Conservation (phyloP, 1,140 invertebrate genomes). For the Drosophila albomicans region DNA sequence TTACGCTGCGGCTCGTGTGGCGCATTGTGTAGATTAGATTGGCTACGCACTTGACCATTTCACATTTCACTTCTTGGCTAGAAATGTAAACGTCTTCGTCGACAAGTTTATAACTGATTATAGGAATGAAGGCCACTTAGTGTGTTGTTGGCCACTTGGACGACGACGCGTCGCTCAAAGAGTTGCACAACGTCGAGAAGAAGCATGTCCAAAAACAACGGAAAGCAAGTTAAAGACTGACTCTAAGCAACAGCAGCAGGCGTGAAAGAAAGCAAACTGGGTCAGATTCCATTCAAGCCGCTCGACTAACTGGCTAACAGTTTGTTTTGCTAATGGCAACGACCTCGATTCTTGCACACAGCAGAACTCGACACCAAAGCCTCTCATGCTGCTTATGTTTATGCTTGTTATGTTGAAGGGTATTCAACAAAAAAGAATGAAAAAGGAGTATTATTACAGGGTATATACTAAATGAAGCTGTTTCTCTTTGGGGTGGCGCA, state of each 20-base stretch:
- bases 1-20: neutral
- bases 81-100: constrained; percentile 9
- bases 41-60: constrained; percentile 13
- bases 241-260: constrained; percentile 26
- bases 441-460: constrained; percentile 1
- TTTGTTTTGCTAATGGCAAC: constrained; percentile 50
- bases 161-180: constrained; percentile 17
- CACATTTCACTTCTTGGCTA: constrained; percentile 6
- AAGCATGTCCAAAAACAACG: constrained; percentile 49
- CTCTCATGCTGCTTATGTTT: neutral
- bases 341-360: constrained; percentile 33
- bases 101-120: constrained; percentile 58
- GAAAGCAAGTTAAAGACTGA: constrained; percentile 46
- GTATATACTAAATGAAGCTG: constrained; percentile 21
- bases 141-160: constrained; percentile 40
- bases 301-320: constrained; percentile 54
- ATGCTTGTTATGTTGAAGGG: neutral
- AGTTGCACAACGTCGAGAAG: constrained; percentile 51
- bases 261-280: constrained; percentile 78
- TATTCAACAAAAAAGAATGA: neutral
- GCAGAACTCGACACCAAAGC: constrained; percentile 1
- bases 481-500: constrained; percentile 46
- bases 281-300: constrained; percentile 77
- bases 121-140: constrained; percentile 65
- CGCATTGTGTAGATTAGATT: constrained; percentile 16